Percentiles rank a stretch among this genome's conserved stretches.
phyloP scores from a whole-genome alignment of 1,140 invertebrate species.

The Panulirus ornatus region DNA sequence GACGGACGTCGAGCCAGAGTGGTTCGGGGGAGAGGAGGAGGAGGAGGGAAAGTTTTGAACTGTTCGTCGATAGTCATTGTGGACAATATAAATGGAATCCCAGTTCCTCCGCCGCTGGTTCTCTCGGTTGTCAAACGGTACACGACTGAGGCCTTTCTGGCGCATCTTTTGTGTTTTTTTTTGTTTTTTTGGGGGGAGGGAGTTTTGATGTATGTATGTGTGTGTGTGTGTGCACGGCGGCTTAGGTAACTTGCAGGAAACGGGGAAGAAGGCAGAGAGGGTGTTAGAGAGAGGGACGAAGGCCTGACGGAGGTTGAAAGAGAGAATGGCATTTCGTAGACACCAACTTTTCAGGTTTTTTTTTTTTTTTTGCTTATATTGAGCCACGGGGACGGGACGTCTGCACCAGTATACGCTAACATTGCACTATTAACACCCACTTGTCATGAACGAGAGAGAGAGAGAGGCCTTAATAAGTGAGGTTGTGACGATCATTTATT shows the following conservation, averaged over 20 bases:
- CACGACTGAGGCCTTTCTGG: no score
- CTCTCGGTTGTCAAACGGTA: not conserved
- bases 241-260: no score
- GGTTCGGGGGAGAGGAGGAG: no score
- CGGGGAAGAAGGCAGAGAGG: not conserved
- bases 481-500: not conserved
- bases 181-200: no score
- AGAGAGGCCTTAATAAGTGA: not conserved
- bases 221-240: no score
- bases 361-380: no score
- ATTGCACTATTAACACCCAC: no score
- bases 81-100: conserved; percentile 32
- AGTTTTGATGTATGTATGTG: no score
- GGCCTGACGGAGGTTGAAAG: not conserved
- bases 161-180: no score
- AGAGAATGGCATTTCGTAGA: not conserved
- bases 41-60: not conserved
- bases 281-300: not conserved
- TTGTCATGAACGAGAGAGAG: not conserved
- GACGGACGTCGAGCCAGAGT: not conserved
- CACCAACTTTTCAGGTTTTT: no score
- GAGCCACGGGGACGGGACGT: no score
- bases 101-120: not conserved
- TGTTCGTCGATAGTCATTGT: not conserved
- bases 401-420: no score